Evolutionary conservation across 2,888 invertebrate genomes (phyloP).

Genomic region (Rotaria macrura): DNA sequence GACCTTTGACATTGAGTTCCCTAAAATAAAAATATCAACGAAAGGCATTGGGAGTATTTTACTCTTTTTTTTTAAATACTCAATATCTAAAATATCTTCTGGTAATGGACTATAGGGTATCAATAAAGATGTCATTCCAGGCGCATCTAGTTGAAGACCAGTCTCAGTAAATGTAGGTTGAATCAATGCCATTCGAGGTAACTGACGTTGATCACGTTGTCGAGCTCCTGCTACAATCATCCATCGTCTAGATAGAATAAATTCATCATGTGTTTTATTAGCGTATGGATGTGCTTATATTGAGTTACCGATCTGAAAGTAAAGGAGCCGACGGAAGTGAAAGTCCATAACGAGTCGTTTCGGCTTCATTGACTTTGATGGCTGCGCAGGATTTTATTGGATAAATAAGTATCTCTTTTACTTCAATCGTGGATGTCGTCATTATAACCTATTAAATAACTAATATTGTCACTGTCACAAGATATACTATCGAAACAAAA

Average conservation of each 20-base stretch:
- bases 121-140: background rate
- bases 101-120: background rate
- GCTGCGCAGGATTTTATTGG: slow-evolving; percentile 35
- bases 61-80: background rate
- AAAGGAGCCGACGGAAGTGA: slow-evolving; percentile 2
- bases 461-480: too few relatives aligned
- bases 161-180: background rate
- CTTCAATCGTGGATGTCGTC: background rate
- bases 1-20: slow-evolving; percentile 9
- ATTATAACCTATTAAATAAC: background rate
- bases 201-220: slow-evolving; percentile 24
- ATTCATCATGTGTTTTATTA: background rate
- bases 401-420: slow-evolving; percentile 33
- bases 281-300: too few relatives aligned
- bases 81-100: background rate
- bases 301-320: slow-evolving; percentile 27
- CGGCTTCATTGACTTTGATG: slow-evolving; percentile 23
- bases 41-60: background rate
- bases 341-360: slow-evolving; percentile 31
- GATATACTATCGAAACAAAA: too few relatives aligned
- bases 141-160: slow-evolving; percentile 22
- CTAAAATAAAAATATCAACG: background rate
- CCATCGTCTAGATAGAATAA: slow-evolving; percentile 25
- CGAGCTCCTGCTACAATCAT: slow-evolving; percentile 22
- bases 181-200: slow-evolving; percentile 28